Evolutionary conservation across 2,888 invertebrate species (phyloP), one percentile per base, ranked within the genome.

Genomic region (Lepidocyrtinus sp.): DNA sequence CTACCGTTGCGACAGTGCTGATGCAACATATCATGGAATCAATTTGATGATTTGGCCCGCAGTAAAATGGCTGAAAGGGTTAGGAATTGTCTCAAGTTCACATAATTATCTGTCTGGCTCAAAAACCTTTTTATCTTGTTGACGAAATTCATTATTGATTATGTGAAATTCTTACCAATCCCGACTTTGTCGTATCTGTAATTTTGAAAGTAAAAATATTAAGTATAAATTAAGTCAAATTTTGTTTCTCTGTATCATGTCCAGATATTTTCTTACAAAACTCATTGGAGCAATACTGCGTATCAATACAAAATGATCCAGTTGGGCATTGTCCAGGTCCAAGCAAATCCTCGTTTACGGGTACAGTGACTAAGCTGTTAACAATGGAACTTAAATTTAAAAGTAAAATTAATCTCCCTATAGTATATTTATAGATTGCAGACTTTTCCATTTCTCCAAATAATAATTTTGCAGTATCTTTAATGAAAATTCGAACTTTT

Each of bases 31-130:
- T 50, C 62, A 75, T 82, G 15, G 75, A 75, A 24, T 82, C 72
- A 1, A 82, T 75, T n/a, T 59, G 27, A 5, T 82, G 19, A 25
- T 59, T 65, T n/a, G 82, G 82, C 7, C 82, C 82, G 61, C 82
- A 82, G 12, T 75, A 79, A 63, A 78, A 82, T 19, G 75, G 71
- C 82, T 82, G 27, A 5, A 75, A 17, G n/a, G n/a, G n/a, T n/a
- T n/a, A n/a, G n/a, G n/a, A n/a, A 64, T 19, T 1, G n/a, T 59
- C 9, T 17, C 19, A 12, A 12, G 7, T 17, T 12, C 15, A 63
- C 22, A 12, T 24, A 63, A 63, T 63, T 9, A 12, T 45, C 15
- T 45, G 15, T 15, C 9, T 45, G 46, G 9, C 9, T 45, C 15
- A 12, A 12, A 15, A 45, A 45, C 9, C 9, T 15, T 45, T 45